Evolutionary conservation across 1,140 invertebrate species (phyloP).

Genomic region (Neoseiulus cucumeris): DNA sequence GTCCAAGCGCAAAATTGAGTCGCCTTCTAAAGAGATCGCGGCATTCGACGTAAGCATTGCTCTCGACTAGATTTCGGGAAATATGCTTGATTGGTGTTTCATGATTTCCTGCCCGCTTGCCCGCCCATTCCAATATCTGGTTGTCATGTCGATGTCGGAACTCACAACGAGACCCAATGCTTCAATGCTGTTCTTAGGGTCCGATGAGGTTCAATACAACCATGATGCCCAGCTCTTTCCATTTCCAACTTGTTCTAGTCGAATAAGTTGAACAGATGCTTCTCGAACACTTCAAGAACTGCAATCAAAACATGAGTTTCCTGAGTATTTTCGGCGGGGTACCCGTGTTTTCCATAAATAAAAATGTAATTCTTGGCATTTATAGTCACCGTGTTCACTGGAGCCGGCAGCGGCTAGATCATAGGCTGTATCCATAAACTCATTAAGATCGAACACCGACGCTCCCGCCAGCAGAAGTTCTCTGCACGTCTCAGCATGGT

Average conservation of each 20-base stretch:
- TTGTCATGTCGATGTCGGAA: no score
- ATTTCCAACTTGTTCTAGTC: not conserved
- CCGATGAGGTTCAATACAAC: no score
- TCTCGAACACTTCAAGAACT: slow-evolving; percentile 4
- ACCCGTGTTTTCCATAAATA: not conserved
- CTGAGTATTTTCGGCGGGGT: not conserved
- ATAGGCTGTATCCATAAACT: slow-evolving; percentile 56
- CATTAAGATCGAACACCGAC: slow-evolving; percentile 53
- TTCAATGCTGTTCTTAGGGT: no score
- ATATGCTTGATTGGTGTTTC: no score
- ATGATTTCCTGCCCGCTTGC: no score
- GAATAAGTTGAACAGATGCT: not conserved
- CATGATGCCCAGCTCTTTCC: no score
- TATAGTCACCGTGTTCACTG: slow-evolving; percentile 29
- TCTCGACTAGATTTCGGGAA: no score
- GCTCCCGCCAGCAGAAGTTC: slow-evolving; percentile 53
- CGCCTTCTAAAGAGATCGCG: no score
- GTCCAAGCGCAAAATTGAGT: no score
- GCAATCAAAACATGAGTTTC: not conserved
- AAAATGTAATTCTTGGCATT: not conserved
- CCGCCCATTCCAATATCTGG: no score
- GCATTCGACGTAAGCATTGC: no score
- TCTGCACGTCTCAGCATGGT: slow-evolving; percentile 63
- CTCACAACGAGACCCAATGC: no score
- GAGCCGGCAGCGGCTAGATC: slow-evolving; percentile 49